phyloP scores from a whole-genome alignment of 2,888 invertebrate species.

The Timandra comae region DNA sequence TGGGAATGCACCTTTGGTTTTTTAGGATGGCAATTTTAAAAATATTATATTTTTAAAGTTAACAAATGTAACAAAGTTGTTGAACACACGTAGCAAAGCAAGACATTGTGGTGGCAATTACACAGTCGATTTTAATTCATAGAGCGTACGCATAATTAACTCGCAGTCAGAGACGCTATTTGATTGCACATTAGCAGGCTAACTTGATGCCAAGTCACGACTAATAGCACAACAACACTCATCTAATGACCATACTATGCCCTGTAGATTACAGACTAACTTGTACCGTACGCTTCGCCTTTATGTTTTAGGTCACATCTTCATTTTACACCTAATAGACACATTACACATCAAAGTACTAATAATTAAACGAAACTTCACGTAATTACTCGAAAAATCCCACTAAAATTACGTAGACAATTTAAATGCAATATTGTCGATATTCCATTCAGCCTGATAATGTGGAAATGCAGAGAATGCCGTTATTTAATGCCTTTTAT shows the following conservation, averaged over 20 bases:
- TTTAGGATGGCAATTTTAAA: too few relatives aligned
- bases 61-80: constrained; percentile 5
- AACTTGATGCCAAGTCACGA: constrained; percentile 69
- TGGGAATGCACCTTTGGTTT: too few relatives aligned
- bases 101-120: constrained; percentile 44
- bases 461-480: constrained; percentile 25
- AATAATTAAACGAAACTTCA: too few relatives aligned
- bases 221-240: constrained; percentile 51
- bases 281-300: constrained; percentile 6
- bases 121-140: constrained; percentile 57
- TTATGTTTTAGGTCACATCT: not conserved
- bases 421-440: constrained; percentile 35
- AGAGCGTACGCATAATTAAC: constrained; percentile 64
- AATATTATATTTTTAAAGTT: too few relatives aligned
- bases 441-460: constrained; percentile 32
- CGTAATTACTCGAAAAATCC: too few relatives aligned
- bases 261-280: constrained; percentile 21
- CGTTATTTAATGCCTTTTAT: too few relatives aligned
- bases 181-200: constrained; percentile 65
- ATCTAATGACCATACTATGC: constrained; percentile 29
- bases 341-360: too few relatives aligned
- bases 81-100: constrained; percentile 13
- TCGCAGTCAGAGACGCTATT: constrained; percentile 52
- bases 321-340: constrained; percentile 3
- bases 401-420: constrained; percentile 2